These are phyloP conservation scores for Hucho hucho DNA, from an alignment of 2,113 vertebrate species.

Conservation along the genomic window DNA sequence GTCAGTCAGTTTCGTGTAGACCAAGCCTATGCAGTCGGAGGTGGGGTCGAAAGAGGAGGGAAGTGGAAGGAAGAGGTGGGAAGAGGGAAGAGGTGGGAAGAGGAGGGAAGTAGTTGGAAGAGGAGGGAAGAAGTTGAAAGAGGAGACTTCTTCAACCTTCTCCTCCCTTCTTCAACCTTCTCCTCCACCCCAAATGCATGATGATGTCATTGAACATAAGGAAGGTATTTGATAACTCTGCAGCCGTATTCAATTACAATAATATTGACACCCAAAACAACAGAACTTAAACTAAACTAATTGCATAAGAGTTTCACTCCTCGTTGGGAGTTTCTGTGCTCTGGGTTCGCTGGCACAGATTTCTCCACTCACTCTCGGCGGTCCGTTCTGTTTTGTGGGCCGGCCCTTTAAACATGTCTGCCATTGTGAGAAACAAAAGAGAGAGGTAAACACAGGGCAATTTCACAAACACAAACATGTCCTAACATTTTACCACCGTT, in stretches of 20 bases:
- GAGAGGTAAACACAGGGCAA: slow-evolving; percentile 47
- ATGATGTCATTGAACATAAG: slow-evolving; percentile 31
- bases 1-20: too few relatives aligned
- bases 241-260: slow-evolving; percentile 32
- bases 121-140: neutral
- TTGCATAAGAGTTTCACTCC: slow-evolving; percentile 36
- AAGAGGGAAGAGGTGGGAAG: too few relatives aligned
- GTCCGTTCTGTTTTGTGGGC: slow-evolving; percentile 47
- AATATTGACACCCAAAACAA: slow-evolving; percentile 28
- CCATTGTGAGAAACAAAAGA: slow-evolving; percentile 51
- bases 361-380: neutral
- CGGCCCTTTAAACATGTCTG: slow-evolving; percentile 47
- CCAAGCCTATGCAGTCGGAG: too few relatives aligned
- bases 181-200: neutral
- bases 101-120: too few relatives aligned
- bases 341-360: slow-evolving; percentile 37
- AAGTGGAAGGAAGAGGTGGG: too few relatives aligned
- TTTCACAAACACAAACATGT: slow-evolving; percentile 64
- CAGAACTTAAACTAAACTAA: slow-evolving; percentile 41
- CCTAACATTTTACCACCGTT: slow-evolving; percentile 60
- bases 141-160: too few relatives aligned
- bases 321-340: slow-evolving; percentile 32
- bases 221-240: slow-evolving; percentile 40
- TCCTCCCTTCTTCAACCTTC: neutral
- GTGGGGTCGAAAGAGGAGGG: too few relatives aligned